These are phyloP conservation scores for Xerus rutilus DNA, from an alignment of 2,797 vertebrate genomes.

Conservation along the genomic window DNA sequence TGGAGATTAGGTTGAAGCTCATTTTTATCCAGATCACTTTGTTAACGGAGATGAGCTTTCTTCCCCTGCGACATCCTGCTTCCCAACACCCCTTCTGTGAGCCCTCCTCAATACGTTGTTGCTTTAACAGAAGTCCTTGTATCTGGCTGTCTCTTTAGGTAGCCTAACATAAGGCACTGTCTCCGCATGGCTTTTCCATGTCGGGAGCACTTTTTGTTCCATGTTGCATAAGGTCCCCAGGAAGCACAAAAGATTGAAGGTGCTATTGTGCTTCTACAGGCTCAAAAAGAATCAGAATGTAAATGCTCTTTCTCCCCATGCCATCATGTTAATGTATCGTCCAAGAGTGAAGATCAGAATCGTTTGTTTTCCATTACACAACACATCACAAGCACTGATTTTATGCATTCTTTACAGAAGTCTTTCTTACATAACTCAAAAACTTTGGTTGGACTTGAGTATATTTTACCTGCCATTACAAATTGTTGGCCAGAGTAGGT, in stretches of 20 bases:
- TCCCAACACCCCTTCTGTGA: not conserved
- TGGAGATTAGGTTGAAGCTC: not conserved
- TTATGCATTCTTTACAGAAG: not conserved
- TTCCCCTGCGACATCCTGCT: not conserved
- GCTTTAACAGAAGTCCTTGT: not conserved
- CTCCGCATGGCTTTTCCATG: not conserved
- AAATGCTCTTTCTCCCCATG: not conserved
- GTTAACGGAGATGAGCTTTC: not conserved
- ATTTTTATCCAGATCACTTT: not conserved
- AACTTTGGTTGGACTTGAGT: not conserved
- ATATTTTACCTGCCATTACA: not conserved
- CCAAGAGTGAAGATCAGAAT: not conserved
- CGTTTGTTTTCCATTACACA: not conserved
- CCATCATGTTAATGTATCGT: not conserved
- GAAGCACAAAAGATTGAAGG: not conserved
- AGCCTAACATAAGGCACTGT: not conserved
- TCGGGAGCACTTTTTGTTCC: not conserved
- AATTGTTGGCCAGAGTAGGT: not conserved
- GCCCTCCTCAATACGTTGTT: not conserved
- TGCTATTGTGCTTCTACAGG: not conserved
- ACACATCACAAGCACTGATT: not conserved
- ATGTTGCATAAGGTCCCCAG: not conserved
- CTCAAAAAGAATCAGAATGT: not conserved
- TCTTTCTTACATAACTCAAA: not conserved
- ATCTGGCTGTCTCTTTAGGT: not conserved